These are phyloP conservation scores for Smittia aterrima DNA, from an alignment of 2,888 invertebrate genomes.

Conservation along the genomic window DNA sequence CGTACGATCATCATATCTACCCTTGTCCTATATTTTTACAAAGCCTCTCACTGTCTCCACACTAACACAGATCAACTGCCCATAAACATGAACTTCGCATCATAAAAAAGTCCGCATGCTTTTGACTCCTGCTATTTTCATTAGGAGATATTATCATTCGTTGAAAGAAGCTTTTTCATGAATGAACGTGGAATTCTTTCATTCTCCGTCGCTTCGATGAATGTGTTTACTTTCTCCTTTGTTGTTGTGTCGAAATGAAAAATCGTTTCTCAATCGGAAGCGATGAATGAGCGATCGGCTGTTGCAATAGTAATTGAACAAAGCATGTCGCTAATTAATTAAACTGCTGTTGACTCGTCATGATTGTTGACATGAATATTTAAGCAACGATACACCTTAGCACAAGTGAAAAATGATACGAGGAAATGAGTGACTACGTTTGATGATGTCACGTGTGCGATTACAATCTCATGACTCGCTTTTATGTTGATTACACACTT, in stretches of 20 bases:
- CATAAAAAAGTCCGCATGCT: too few species aligned
- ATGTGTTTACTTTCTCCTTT: not conserved
- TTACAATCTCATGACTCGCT: not conserved
- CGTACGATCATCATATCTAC: not conserved
- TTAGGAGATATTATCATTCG: not conserved
- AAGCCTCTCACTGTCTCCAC: too few species aligned
- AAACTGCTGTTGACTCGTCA: not conserved
- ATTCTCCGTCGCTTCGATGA: slow-evolving; percentile 1
- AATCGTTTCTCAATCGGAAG: not conserved
- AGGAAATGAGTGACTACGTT: not conserved
- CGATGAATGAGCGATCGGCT: not conserved
- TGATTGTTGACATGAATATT: not conserved
- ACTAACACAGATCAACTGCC: too few species aligned
- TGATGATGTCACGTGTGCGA: slow-evolving; percentile 1
- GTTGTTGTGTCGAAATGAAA: not conserved
- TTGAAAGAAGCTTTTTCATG: not conserved
- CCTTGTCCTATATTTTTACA: not conserved
- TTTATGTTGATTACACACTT: slow-evolving; percentile 18
- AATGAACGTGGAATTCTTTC: not conserved
- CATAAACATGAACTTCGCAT: too few species aligned
- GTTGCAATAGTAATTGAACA: not conserved
- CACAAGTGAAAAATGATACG: not conserved
- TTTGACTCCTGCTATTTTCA: not conserved
- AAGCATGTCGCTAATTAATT: not conserved
- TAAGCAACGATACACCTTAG: not conserved